A percentile compares a stretch with the other conserved stretches of the same genome.
Conservation (phyloP, 2,888 invertebrate genomes). For the Trissolcus japonicus region DNA sequence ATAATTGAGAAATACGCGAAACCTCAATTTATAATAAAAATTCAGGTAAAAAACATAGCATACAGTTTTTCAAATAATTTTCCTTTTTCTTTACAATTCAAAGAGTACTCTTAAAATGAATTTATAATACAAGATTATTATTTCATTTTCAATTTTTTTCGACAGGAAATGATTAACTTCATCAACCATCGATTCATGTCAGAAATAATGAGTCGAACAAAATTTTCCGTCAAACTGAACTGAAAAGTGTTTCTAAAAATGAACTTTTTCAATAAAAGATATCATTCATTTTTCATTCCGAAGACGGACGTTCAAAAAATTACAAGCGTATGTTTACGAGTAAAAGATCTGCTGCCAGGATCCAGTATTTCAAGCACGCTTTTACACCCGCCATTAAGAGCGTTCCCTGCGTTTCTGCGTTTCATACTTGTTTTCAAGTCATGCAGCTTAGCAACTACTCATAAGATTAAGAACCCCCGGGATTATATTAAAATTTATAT, state of each 20-base stretch:
- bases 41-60: no score
- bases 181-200: no score
- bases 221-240: not conserved
- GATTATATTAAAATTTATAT: slow-evolving; percentile 70
- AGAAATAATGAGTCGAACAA: no score
- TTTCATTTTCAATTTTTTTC: no score
- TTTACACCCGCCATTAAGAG: slow-evolving; percentile 75
- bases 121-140: no score
- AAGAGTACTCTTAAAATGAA: no score
- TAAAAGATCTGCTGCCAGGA: slow-evolving; percentile 39
- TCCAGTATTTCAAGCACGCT: slow-evolving; percentile 74
- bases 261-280: not conserved
- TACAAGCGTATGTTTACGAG: slow-evolving; percentile 33
- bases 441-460: slow-evolving; percentile 57
- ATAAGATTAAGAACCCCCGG: slow-evolving; percentile 68
- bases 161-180: no score
- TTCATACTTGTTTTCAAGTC: slow-evolving; percentile 70
- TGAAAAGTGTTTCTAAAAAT: not conserved
- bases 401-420: slow-evolving; percentile 71
- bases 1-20: no score
- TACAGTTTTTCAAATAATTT: not conserved
- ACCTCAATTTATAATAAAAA: no score
- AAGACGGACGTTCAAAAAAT: not conserved
- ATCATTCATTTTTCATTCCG: not conserved
- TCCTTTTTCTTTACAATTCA: no score